Evolutionary conservation across 2,888 invertebrate genomes (phyloP).

Genomic region (Mesorhabditis sp.): DNA sequence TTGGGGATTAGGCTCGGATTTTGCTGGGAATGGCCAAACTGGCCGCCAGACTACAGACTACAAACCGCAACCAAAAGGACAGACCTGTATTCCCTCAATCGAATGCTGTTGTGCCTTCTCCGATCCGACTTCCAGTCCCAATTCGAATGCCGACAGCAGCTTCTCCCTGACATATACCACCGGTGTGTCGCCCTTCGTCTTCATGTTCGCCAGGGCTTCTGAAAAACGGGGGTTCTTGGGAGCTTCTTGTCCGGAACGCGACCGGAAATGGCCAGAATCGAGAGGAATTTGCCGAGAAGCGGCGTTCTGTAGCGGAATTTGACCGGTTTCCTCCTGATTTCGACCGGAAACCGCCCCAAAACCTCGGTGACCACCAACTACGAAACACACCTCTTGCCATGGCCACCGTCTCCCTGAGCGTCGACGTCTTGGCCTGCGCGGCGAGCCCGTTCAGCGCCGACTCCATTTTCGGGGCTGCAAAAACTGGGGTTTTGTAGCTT

Average conservation of each 20-base stretch:
- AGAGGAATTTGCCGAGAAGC: too few relatives aligned
- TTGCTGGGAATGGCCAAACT: too few relatives aligned
- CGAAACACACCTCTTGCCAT: constrained; percentile 40
- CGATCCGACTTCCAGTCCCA: constrained; percentile 80
- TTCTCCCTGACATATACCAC: constrained; percentile 64
- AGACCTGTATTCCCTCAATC: constrained; percentile 83
- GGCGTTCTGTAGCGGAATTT: too few relatives aligned
- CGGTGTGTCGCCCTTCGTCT: constrained; percentile 35
- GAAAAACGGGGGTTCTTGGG: constrained; percentile 8
- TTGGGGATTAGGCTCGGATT: too few relatives aligned
- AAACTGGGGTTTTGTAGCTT: too few relatives aligned
- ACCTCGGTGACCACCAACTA: background rate
- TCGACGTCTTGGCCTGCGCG: constrained; percentile 26
- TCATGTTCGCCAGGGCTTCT: constrained; percentile 30
- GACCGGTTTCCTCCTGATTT: background rate
- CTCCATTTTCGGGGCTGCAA: constrained; percentile 20
- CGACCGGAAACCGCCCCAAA: background rate
- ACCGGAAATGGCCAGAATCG: background rate
- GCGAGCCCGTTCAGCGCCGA: constrained; percentile 28
- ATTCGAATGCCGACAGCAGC: constrained; percentile 79
- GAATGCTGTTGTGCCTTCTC: constrained; percentile 79
- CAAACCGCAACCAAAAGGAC: constrained; percentile 41
- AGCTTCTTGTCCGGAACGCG: background rate
- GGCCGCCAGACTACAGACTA: too few relatives aligned
- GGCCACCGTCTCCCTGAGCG: constrained; percentile 37